Percentiles rank a stretch among this genome's conserved stretches.
Conservation (phyloP, 1,140 invertebrate species). For the Oryctes rhinoceros region DNA sequence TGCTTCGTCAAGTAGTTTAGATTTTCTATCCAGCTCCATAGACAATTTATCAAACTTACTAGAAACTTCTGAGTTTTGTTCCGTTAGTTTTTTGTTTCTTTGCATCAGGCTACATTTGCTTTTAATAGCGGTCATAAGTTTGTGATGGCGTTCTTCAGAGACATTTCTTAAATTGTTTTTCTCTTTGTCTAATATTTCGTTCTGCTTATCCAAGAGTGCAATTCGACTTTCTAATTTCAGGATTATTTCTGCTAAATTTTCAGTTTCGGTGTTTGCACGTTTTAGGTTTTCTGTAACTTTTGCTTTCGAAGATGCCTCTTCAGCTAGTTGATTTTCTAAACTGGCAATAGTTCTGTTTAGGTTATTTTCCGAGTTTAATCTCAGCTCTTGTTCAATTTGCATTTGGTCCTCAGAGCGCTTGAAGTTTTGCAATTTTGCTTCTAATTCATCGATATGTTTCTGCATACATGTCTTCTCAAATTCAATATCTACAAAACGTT, state of each 20-base stretch:
- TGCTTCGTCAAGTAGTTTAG: background rate
- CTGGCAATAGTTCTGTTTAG: background rate
- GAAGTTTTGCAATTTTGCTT: background rate
- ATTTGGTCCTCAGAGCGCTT: background rate
- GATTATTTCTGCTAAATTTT: background rate
- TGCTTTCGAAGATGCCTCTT: background rate
- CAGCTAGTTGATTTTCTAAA: background rate
- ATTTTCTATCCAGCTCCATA: background rate
- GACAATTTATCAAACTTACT: background rate
- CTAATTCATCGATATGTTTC: background rate
- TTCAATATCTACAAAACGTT: background rate
- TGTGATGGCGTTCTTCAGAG: background rate
- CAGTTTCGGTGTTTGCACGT: background rate
- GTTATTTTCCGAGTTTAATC: background rate
- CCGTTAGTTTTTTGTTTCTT: background rate
- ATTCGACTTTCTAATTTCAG: slow-evolving; percentile 3
- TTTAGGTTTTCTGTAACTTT: background rate
- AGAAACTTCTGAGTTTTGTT: background rate
- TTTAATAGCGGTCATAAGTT: background rate
- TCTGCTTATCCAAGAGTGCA: background rate
- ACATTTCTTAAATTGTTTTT: background rate
- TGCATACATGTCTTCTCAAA: background rate
- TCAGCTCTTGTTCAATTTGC: background rate
- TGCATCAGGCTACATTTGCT: background rate
- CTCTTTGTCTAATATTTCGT: slow-evolving; percentile 4